Evolutionary conservation across 2,113 vertebrate species (phyloP), one percentile per base, ranked within the genome.

Genomic region (Anolis sagrei): DNA sequence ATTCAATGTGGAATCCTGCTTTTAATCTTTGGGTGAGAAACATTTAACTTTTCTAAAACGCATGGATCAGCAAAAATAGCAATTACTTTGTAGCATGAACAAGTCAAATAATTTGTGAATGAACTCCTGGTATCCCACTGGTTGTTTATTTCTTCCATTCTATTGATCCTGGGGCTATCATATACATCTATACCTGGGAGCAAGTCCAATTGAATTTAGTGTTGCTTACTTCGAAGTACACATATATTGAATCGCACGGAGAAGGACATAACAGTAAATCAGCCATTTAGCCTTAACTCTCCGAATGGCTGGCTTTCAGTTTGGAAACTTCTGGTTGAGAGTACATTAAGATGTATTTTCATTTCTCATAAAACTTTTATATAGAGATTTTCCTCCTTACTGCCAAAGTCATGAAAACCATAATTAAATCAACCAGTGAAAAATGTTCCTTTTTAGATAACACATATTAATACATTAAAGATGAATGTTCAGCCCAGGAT

Each of bases 321-420:
- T 34, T 76, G 64, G 27, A 69, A 82, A 82, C 27, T n/a, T 86
- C 83, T 87, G 79, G 44, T 79, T 3, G 62, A 64, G 1, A 82
- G 87, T 54, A 7, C 2, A 4, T 92, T 74, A 91, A 66, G 44
- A 81, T 87, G 2, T 72, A 82, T 61, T 81, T 90, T 70, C 80
- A 82, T 89, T 89, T 87, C 51, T 80, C 92, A 90, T 84, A 72
- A 86, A 83, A 66, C 61, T 82, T 88, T 88, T 86, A 93, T 87
- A 84, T 69, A 48, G 76, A 85, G 13, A 54, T 86, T 87, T 62
- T 0, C 78, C 72, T 79, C 13, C 51, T 80, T 34, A 75, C 1
- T 62, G 16, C 6, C 44, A 39, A 64, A 89, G 25, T 73, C 61
- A 90, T 86, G 88, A 61, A 91, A 83, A 84, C 9, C 86, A 61